Percentiles rank a stretch among this genome's conserved stretches.
These are phyloP conservation scores for Hydrolagus affinis DNA, from an alignment of 2,113 vertebrate species.

Conservation along the genomic window DNA sequence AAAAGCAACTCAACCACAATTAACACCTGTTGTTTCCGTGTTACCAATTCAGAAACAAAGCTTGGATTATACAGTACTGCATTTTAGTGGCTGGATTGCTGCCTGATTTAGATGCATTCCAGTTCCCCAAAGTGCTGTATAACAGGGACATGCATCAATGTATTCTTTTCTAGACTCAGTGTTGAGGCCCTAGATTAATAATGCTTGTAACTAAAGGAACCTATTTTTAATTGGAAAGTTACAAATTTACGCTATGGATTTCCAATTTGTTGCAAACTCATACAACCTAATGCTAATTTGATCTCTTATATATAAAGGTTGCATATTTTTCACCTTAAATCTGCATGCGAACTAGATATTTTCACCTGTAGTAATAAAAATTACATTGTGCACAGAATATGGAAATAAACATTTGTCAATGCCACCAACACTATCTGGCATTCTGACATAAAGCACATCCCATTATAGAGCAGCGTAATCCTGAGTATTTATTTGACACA, in stretches of 20 bases:
- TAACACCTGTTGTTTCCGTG: too few relatives aligned
- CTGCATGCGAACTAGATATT: neutral
- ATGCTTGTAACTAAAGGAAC: neutral
- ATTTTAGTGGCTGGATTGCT: neutral
- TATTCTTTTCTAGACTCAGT: neutral
- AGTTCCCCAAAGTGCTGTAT: neutral
- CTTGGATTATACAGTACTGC: neutral
- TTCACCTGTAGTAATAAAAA: too few relatives aligned
- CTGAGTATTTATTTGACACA: slow-evolving; percentile 41
- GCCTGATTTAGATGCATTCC: neutral
- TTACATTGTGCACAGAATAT: neutral
- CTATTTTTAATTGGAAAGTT: too few relatives aligned
- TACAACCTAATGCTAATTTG: too few relatives aligned
- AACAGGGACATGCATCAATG: neutral
- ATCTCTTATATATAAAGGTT: neutral
- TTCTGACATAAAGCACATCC: neutral
- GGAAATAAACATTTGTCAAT: neutral
- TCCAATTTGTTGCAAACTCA: too few relatives aligned
- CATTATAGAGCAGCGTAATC: slow-evolving; percentile 36
- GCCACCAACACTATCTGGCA: neutral
- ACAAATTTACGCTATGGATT: too few relatives aligned
- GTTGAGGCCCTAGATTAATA: neutral
- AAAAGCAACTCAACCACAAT: neutral
- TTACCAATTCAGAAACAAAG: neutral
- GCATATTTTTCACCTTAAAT: neutral